A percentile compares a stretch with the other conserved stretches of the same genome.
phyloP scores from a whole-genome alignment of 2,797 vertebrate species.

The Malurus splendens region DNA sequence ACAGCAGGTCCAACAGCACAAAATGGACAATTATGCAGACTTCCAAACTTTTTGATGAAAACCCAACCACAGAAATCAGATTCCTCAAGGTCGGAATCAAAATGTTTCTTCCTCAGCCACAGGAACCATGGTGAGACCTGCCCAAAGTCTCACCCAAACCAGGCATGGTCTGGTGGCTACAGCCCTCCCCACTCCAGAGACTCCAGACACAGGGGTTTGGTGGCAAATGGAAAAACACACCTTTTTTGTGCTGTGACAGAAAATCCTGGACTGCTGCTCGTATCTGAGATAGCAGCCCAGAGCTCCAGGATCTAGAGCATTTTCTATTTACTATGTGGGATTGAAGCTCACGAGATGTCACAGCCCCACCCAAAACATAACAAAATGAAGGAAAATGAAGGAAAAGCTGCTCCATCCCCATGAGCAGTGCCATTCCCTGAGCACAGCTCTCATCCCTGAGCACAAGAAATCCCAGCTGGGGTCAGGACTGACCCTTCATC shows the following conservation, averaged over 20 bases:
- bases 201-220: accelerated
- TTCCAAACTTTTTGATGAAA: neutral
- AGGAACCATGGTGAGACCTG: neutral
- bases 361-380: accelerated
- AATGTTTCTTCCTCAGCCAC: neutral
- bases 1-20: accelerated
- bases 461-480: neutral
- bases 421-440: accelerated
- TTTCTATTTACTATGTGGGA: accelerated
- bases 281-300: neutral
- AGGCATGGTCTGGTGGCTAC: neutral
- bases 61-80: neutral
- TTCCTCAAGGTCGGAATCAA: accelerated
- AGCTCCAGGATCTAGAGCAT: neutral
- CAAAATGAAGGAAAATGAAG: neutral
- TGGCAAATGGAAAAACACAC: neutral
- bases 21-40: neutral
- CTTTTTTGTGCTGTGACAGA: accelerated
- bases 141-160: neutral
- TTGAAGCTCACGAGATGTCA: accelerated
- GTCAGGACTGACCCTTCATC: neutral
- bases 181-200: neutral
- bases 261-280: accelerated
- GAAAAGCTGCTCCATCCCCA: neutral
- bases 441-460: neutral